Conservation (phyloP, 92 coral and sea anemone genomes). For the Umimayanthus kanabou region DNA sequence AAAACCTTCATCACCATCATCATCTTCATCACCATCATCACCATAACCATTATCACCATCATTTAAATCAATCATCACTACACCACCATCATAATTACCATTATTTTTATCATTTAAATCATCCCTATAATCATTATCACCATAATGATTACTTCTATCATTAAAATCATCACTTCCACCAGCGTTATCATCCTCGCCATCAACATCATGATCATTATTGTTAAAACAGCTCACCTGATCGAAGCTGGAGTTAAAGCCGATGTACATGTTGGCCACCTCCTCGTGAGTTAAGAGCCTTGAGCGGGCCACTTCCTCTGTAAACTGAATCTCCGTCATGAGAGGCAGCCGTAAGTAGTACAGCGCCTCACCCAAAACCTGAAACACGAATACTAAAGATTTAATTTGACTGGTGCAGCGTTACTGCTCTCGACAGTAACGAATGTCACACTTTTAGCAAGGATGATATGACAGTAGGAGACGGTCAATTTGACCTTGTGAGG, state of each 20-base stretch:
- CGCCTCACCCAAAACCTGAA: slow-evolving; percentile 54
- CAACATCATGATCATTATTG: not conserved
- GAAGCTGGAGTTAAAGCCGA: slow-evolving; percentile 59
- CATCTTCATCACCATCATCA: no score
- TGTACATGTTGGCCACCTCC: slow-evolving; percentile 65
- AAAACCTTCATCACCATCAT: no score
- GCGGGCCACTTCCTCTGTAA: slow-evolving; percentile 60
- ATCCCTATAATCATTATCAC: no score
- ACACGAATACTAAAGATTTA: not conserved
- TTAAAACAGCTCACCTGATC: not conserved
- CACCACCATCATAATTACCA: not conserved
- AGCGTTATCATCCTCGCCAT: not conserved
- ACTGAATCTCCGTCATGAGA: slow-evolving; percentile 60
- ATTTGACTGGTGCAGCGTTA: not conserved
- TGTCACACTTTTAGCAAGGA: no score
- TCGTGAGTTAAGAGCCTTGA: slow-evolving; percentile 56
- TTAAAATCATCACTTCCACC: not conserved
- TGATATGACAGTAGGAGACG: no score
- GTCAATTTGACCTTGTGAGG: no score
- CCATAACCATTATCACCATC: no score
- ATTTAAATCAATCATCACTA: not conserved
- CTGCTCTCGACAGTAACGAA: no score
- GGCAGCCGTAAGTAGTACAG: slow-evolving; percentile 65
- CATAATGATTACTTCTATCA: no score
- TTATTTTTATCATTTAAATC: no score